Conservation (phyloP, 1,140 invertebrate species). For the Coelopa frigida region DNA sequence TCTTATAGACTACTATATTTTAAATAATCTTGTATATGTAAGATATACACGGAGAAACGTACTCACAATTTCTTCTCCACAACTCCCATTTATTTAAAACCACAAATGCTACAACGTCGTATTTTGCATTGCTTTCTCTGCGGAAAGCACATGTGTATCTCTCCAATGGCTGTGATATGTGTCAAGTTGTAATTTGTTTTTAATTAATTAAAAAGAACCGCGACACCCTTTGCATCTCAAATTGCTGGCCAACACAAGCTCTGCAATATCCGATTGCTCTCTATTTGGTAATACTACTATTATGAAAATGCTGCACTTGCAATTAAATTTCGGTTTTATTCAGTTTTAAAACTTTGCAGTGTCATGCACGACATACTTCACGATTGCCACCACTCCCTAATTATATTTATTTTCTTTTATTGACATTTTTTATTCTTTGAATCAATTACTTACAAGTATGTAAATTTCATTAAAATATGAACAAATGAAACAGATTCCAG, state of each 20-base stretch:
- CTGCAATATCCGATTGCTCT: background rate
- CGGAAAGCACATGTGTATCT: too few relatives aligned
- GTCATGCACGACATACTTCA: constrained; percentile 4
- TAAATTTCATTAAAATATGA: too few relatives aligned
- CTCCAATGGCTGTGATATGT: constrained; percentile 15
- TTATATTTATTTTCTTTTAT: too few relatives aligned
- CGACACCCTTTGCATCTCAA: background rate
- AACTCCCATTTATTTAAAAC: constrained; percentile 1
- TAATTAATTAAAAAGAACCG: background rate
- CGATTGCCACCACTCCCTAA: too few relatives aligned
- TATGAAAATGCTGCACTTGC: constrained; percentile 8
- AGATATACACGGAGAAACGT: constrained; percentile 9
- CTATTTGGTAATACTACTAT: background rate
- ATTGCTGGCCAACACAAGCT: background rate
- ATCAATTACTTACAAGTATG: background rate
- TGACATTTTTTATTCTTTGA: background rate
- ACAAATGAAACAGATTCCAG: background rate
- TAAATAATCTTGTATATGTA: constrained; percentile 8
- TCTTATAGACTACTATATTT: too few relatives aligned
- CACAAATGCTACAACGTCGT: too few relatives aligned
- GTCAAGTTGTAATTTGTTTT: constrained; percentile 13
- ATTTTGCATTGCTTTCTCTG: too few relatives aligned
- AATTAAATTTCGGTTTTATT: constrained; percentile 13
- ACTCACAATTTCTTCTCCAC: constrained; percentile 6
- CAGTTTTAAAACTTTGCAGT: constrained; percentile 10